These are phyloP conservation scores for Phylloscopus trochiloides DNA, from an alignment of 2,113 vertebrate species.

Conservation along the genomic window DNA sequence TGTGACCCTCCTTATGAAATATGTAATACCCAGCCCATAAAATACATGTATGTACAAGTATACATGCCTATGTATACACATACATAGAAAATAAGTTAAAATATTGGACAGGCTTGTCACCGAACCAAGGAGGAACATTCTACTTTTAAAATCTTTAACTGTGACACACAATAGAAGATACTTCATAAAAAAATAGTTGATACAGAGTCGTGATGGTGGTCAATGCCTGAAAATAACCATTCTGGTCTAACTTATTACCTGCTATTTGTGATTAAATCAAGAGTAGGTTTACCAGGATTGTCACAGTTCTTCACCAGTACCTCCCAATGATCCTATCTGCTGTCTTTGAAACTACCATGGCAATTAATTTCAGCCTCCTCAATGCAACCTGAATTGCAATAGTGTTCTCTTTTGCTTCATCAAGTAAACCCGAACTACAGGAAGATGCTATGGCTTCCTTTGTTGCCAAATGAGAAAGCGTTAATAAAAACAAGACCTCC, in stretches of 20 bases:
- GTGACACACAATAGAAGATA: background rate
- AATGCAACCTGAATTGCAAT: background rate
- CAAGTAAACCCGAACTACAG: background rate
- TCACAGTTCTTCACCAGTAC: background rate
- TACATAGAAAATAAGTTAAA: background rate
- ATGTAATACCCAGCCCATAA: background rate
- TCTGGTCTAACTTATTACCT: background rate
- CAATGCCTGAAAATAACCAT: background rate
- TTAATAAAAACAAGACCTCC: slow-evolving; percentile 27
- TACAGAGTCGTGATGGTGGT: background rate
- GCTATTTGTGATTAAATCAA: background rate
- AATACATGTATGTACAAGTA: background rate
- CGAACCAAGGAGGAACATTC: background rate
- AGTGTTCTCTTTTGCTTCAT: background rate
- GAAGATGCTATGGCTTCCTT: background rate
- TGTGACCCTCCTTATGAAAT: background rate
- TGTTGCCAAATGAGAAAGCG: background rate
- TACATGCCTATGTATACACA: background rate
- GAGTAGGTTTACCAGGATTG: background rate
- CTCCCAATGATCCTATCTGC: background rate
- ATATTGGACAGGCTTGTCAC: background rate
- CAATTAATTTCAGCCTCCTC: background rate
- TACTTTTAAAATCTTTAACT: background rate
- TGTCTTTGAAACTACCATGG: background rate
- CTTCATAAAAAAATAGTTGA: background rate